Evolutionary conservation across 2,113 vertebrate genomes (phyloP).

Genomic region (Ibidorhyncha struthersii): DNA sequence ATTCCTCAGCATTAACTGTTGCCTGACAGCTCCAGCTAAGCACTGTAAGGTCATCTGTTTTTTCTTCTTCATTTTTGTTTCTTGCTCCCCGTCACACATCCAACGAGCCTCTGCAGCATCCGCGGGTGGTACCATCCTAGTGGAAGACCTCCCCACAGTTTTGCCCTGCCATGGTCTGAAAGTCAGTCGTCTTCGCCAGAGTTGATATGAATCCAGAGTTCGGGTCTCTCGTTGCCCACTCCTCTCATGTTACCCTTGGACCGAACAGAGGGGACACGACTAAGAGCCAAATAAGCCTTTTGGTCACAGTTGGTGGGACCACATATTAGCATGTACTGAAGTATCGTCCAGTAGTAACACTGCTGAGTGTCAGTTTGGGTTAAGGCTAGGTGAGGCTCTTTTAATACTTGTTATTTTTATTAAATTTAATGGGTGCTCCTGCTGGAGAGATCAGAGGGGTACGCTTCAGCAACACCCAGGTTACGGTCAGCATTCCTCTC

Average conservation of each 20-base stretch:
- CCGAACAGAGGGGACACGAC: rapidly evolving
- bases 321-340: background rate
- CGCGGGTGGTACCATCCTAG: background rate
- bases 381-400: rapidly evolving
- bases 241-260: rapidly evolving
- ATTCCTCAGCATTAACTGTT: conserved; percentile 27
- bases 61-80: background rate
- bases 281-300: background rate
- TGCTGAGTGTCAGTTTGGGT: background rate
- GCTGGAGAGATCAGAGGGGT: background rate
- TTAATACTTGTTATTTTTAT: background rate
- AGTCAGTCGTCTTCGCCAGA: background rate
- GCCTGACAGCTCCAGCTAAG: background rate
- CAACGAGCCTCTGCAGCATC: background rate
- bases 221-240: background rate
- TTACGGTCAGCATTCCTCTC: background rate
- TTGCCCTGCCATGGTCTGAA: background rate
- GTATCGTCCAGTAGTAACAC: background rate
- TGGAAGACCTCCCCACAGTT: background rate
- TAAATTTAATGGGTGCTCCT: background rate
- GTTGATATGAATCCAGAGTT: background rate
- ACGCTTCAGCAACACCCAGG: rapidly evolving
- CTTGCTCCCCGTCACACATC: background rate
- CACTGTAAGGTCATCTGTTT: background rate
- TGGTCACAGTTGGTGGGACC: background rate